phyloP scores from a whole-genome alignment of 2,888 invertebrate species.

The Monoplex corrugatus region DNA sequence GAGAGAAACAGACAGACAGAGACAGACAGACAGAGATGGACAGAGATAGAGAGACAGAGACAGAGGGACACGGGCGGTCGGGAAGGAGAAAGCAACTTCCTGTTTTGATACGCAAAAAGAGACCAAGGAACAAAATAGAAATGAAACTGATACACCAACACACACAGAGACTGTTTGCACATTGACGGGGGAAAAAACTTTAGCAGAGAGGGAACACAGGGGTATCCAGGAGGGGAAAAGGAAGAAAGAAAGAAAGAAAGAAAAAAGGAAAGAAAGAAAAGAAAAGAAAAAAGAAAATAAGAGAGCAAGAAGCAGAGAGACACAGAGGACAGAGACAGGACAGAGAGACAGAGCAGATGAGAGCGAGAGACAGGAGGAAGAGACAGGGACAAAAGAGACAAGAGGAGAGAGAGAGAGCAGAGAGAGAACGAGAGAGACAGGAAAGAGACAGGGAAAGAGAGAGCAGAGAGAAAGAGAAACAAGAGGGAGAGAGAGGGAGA shows the following conservation, averaged over 20 bases:
- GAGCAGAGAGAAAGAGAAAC: slow-evolving; percentile 1
- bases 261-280: background rate
- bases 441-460: background rate
- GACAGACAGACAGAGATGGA: too few species aligned
- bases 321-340: background rate
- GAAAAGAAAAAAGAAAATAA: background rate
- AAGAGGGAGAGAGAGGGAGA: background rate
- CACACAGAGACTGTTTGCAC: too few species aligned
- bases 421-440: background rate
- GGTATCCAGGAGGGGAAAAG: background rate
- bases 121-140: too few species aligned
- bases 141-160: too few species aligned
- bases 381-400: background rate
- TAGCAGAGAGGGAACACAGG: too few species aligned
- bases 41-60: too few species aligned
- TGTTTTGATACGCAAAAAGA: too few species aligned
- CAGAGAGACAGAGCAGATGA: background rate
- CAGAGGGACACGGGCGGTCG: too few species aligned
- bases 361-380: background rate
- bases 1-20: too few species aligned
- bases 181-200: too few species aligned
- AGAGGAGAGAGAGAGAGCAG: background rate
- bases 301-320: background rate
- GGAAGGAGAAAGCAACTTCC: too few species aligned
- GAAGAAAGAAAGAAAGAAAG: background rate